Evolutionary conservation across 2,888 invertebrate genomes (phyloP).

Genomic region (Archips xylosteana): DNA sequence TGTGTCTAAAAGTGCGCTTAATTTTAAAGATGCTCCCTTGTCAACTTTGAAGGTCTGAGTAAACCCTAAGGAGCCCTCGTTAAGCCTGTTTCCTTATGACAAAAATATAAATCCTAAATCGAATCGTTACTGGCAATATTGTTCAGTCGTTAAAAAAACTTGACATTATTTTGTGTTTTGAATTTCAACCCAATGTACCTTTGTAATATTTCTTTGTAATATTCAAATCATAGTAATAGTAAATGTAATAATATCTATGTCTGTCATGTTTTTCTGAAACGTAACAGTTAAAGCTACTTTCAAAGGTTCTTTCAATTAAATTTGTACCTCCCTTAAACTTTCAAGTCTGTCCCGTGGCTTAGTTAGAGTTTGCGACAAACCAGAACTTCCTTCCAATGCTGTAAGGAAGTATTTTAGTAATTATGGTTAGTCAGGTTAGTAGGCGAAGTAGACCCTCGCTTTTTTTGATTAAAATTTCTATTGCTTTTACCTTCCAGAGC

Average conservation of each 20-base stretch:
- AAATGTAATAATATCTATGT: not conserved
- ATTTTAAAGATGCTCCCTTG: constrained; percentile 31
- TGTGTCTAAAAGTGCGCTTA: constrained; percentile 60
- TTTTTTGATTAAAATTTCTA: not conserved
- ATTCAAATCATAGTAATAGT: not conserved
- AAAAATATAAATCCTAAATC: constrained; percentile 25
- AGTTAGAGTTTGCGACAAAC: constrained; percentile 54
- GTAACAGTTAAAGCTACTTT: constrained; percentile 35
- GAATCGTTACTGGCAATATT: not conserved
- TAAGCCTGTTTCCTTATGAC: constrained; percentile 26
- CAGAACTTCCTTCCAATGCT: constrained; percentile 50
- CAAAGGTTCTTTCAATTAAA: constrained; percentile 40
- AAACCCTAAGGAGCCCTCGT: constrained; percentile 29
- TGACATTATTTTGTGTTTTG: not conserved
- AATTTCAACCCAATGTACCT: too few species aligned
- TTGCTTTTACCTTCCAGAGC: not conserved
- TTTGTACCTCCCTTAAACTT: constrained; percentile 47
- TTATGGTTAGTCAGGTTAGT: constrained; percentile 48
- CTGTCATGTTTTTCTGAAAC: constrained; percentile 39
- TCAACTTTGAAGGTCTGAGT: constrained; percentile 27
- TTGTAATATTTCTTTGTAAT: too few species aligned
- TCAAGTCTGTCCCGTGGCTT: constrained; percentile 48
- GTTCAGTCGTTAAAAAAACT: not conserved
- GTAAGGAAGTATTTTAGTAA: constrained; percentile 51
- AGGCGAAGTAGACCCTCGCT: constrained; percentile 1